These are phyloP conservation scores for Cryptus armator DNA, from an alignment of 2,888 invertebrate genomes.

Conservation along the genomic window DNA sequence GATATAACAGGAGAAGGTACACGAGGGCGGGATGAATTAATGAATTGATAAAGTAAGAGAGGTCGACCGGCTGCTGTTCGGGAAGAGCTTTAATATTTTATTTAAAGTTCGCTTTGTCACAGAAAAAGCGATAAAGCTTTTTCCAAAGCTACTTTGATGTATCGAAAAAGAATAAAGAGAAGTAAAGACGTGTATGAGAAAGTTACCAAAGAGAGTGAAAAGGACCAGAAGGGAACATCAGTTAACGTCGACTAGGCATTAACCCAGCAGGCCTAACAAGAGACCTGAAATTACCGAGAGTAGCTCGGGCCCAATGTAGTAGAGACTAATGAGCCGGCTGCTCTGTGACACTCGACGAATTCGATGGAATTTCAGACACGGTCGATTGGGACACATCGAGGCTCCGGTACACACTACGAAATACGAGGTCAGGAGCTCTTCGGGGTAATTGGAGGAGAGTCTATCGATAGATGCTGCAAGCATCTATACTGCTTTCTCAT, in stretches of 20 bases:
- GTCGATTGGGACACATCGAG: slow-evolving; percentile 25
- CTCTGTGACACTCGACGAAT: slow-evolving; percentile 39
- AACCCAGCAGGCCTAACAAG: slow-evolving; percentile 26
- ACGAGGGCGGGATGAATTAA: not conserved
- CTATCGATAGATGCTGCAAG: slow-evolving; percentile 41
- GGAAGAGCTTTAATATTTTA: slow-evolving; percentile 4
- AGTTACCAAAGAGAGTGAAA: slow-evolving; percentile 3
- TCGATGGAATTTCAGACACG: slow-evolving; percentile 53
- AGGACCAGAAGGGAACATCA: not conserved
- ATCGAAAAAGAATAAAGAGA: slow-evolving; percentile 8
- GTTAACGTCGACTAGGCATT: slow-evolving; percentile 22
- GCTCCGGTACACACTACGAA: slow-evolving; percentile 1
- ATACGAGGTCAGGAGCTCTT: slow-evolving; percentile 61
- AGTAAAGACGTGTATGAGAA: slow-evolving; percentile 8
- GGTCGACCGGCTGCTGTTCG: not conserved
- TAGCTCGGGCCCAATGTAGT: slow-evolving; percentile 44
- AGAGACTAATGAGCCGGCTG: slow-evolving; percentile 47
- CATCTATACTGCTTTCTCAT: not conserved
- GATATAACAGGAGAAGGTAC: not conserved
- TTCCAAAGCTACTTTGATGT: slow-evolving; percentile 26
- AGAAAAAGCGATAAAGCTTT: not conserved
- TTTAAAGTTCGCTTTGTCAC: not conserved
- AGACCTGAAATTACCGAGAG: slow-evolving; percentile 29
- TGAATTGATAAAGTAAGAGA: slow-evolving; percentile 12
- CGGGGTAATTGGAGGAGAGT: slow-evolving; percentile 64